Evolutionary conservation across 2,888 invertebrate genomes (phyloP).

Genomic region (Phyto melanocephala): DNA sequence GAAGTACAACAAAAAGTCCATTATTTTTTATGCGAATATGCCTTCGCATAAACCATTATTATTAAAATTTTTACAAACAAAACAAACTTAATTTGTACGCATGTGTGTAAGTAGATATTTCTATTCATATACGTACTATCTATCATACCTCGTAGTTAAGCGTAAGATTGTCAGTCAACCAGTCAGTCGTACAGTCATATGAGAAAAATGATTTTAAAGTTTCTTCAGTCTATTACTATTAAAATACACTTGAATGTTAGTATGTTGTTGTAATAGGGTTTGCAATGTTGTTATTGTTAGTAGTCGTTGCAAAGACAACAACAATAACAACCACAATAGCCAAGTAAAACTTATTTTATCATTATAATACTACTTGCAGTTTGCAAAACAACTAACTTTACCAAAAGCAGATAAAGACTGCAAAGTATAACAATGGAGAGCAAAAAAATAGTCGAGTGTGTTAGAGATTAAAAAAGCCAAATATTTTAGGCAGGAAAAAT

Average conservation of each 20-base stretch:
- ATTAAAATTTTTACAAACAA: neutral
- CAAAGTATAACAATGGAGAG: neutral
- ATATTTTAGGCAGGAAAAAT: too few species aligned
- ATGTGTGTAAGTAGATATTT: neutral
- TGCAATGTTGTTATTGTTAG: neutral
- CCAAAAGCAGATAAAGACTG: neutral
- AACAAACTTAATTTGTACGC: neutral
- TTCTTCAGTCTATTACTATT: constrained; percentile 37
- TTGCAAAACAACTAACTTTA: constrained; percentile 42
- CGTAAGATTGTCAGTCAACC: constrained; percentile 38
- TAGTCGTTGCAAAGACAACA: neutral
- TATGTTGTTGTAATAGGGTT: constrained; percentile 36
- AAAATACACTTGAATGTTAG: constrained; percentile 46
- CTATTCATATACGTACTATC: constrained; percentile 13
- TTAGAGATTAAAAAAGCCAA: too few species aligned
- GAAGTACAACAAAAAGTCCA: constrained; percentile 34
- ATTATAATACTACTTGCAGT: constrained; percentile 42
- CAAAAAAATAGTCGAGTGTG: constrained; percentile 7
- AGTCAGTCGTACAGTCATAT: constrained; percentile 32
- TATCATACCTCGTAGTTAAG: constrained; percentile 34
- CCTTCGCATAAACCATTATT: constrained; percentile 41
- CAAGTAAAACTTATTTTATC: constrained; percentile 38
- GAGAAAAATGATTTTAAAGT: neutral
- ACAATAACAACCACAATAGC: constrained; percentile 31
- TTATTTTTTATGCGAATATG: constrained; percentile 12